These are phyloP conservation scores for Pseudomugil gertrudae DNA, from an alignment of 2,797 vertebrate genomes.

Conservation along the genomic window DNA sequence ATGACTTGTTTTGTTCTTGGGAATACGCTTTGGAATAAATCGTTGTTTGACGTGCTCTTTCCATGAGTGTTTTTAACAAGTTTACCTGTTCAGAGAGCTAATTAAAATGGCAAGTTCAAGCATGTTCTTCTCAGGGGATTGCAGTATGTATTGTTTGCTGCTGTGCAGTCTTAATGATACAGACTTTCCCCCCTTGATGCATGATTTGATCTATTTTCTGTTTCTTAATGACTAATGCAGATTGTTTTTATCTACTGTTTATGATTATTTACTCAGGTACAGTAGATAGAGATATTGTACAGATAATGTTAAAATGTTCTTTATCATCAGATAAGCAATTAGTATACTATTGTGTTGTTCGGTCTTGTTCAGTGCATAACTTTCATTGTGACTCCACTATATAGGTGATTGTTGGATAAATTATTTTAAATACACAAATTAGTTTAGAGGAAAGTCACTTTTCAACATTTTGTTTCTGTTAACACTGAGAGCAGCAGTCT, in stretches of 20 bases:
- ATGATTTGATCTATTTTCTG: constrained; percentile 9
- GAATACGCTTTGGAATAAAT: constrained; percentile 37
- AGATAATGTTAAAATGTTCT: neutral
- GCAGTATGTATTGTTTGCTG: constrained; percentile 16
- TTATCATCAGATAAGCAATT: too few relatives aligned
- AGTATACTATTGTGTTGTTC: neutral
- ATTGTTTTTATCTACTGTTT: constrained; percentile 7
- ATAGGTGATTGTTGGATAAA: neutral
- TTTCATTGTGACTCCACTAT: neutral
- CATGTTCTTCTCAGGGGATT: constrained; percentile 65
- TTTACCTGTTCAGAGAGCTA: constrained; percentile 69
- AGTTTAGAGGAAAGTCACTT: constrained; percentile 12
- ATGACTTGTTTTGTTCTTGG: constrained; percentile 19
- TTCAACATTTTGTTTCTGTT: constrained; percentile 28
- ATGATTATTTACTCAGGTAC: neutral
- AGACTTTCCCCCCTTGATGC: neutral
- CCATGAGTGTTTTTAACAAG: constrained; percentile 57
- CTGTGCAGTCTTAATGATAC: constrained; percentile 17
- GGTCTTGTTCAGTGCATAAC: neutral
- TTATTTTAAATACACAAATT: neutral
- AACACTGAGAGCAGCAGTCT: constrained; percentile 9
- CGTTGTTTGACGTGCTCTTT: constrained; percentile 50
- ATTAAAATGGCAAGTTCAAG: constrained; percentile 77
- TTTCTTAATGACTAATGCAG: constrained; percentile 29
- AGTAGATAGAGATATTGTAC: constrained; percentile 3